Evolutionary conservation across 2,797 vertebrate species (phyloP), one percentile per base, ranked within the genome.

Genomic region (Enteromius anoplus): DNA sequence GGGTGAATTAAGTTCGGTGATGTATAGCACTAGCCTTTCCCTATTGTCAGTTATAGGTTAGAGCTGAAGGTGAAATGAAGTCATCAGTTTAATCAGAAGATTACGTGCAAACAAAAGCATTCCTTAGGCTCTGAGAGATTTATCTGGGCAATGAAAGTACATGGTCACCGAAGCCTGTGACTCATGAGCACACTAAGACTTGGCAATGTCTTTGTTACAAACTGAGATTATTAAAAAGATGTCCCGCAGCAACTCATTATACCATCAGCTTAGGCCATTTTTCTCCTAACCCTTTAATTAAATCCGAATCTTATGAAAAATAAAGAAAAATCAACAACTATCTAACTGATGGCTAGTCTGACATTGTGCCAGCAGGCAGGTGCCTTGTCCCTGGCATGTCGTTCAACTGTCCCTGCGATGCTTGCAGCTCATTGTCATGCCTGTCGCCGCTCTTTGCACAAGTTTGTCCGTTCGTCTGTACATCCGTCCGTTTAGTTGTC

Each of bases 241-340:
- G 90, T 94, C 94, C 92, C 88, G 84, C 85, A 91, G 94, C 93
- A 91, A 92, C 93, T 95, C 93, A 93, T 95, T 95, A 95, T 93
- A 93, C 88, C 89, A 91, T 94, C 91, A 91, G 87, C 91, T 92
- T 82, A 81, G 92, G 91, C 92, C 89, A 93, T 94, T 94, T 90
- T 91, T 87, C 92, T 88, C 88, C 90, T 84, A 89, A 92, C 88
- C 89, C 90, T 91, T 95, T 94, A 94, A 95, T 95, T 95, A 93
- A 94, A 94, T 92, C 90, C 88, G 86, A 94, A 93, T 94, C 89
- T 93, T 94, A 94, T 90, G 84, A 89, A 93, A 92, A 89, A 88
- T 86, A 91, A 87, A 91, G 90, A 91, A 89, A 87, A 93, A 93
- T 93, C 91, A 94, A 93, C 91, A 90, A 88, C 87, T 81, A 86